Evolutionary conservation across 2,888 invertebrate species (phyloP), one percentile per base, ranked within the genome.

Genomic region (Achlya flavicornis): DNA sequence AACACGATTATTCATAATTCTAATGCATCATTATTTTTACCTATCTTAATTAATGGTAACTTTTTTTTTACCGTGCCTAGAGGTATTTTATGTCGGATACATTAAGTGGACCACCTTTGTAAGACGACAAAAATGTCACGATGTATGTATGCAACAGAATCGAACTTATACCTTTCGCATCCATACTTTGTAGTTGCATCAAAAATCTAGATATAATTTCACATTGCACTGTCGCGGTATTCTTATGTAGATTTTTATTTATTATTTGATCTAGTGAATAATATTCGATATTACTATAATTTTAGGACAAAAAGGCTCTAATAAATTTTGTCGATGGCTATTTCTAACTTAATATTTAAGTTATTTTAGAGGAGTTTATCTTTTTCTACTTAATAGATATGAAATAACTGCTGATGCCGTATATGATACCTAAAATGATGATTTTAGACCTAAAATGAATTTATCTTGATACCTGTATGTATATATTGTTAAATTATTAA

Each of bases 181-280:
- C 35, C 35, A 35, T 41, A 41, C 41, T 41, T 41, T 41, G 11
- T 41, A 41, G 41, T 41, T 10, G 41, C 41, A 41, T 41, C 3
- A 12, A 10, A 41, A 35, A 35, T 6, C 35, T 41, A 12, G 10
- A 41, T 3, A 10, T 41, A 41, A 12, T 41, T 41, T 11, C 41
- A 41, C 14, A 43, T 14, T 14, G 43, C 12, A 60, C 46, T 48
- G 57, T 61, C 61, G 57, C 35, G 61, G 65, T 57, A 65, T 60
- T 65, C 46, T 6, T 61, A 57, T 61, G 57, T 58, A 38, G 58
- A n/a, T 32, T 26, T 11, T 61, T 57, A 14, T 43, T 43, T 43
- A 14, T 43, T 43, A 14, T 10, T 8, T 38, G 7, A 38, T 8
- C 8, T 38, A 43, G 43, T 43, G 43, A 43, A 14, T 14, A 43